Evolutionary conservation across 2,113 vertebrate genomes (phyloP), one percentile per base, ranked within the genome.

Genomic region (Sapayoa aenigma): DNA sequence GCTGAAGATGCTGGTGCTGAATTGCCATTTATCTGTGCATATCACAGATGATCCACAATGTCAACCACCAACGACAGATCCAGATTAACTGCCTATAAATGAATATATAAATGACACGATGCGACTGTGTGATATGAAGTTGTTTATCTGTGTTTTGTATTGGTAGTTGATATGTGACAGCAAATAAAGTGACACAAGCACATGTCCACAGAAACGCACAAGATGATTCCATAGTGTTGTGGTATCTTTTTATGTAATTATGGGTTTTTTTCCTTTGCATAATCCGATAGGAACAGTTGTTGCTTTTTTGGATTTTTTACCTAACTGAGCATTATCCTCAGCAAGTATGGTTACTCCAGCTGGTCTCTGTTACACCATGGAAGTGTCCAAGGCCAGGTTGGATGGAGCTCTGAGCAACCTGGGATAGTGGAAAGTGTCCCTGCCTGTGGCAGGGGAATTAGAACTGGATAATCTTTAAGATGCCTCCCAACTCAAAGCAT

Each of bases 371-470:
- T 53, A 41, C 28, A 65, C 20, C 47, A 9, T 33, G 63, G 25
- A 35, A 77, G 15, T 37, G 42, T 13, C 42, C 79, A 56, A 27
- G 49, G 35, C 25, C 14, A 42, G 18, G 31, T 0, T 69, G 63
- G 79, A 35, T 62, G 71, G 56, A 22, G 21, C 47, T 55, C 53
- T 72, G 47, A 35, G 41, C 20, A 41, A 10, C 41, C 47, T 90
- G 55, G 17, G 22, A 3, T 44, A 28, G 22, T 63, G 42, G 25
- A 24, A 77, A 1, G 3, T 37, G 25, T 19, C 22, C 41, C 56
- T 63, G 63, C 3, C 10, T 0, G 0, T 41, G 63, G n/a, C 25
- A 76, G 14, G 9, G 9, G 17, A 6, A 11, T 63, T 73, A 25
- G 35, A 49, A 23, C 22, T 23, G 22, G 31, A 4, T 63, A 27